Conservation (phyloP, 2,797 vertebrate genomes). For the Hylomyscus alleni region DNA sequence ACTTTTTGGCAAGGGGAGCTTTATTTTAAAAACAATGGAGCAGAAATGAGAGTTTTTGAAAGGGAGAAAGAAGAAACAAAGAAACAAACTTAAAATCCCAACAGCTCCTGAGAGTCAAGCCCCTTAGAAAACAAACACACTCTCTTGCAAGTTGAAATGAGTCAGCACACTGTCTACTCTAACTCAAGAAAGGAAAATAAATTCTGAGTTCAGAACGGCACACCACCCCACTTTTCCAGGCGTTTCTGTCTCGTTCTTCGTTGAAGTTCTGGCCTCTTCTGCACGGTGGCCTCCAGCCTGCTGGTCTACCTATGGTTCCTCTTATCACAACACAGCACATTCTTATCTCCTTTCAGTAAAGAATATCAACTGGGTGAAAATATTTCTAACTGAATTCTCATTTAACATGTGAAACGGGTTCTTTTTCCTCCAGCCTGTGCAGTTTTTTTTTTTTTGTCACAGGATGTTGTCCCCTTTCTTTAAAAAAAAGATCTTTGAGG, state of each 20-base stretch:
- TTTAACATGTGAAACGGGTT: constrained; percentile 52
- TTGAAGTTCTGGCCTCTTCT: background rate
- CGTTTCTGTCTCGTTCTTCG: background rate
- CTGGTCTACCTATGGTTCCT: background rate
- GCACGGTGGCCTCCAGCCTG: background rate
- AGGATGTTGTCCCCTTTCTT: constrained; percentile 32
- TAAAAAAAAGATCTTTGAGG: constrained; percentile 68
- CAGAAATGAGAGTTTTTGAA: constrained; percentile 36
- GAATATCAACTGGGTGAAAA: background rate
- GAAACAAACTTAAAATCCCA: background rate
- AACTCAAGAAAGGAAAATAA: constrained; percentile 69
- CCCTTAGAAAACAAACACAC: background rate
- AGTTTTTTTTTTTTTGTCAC: constrained; percentile 3
- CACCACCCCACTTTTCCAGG: background rate
- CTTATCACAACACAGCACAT: background rate
- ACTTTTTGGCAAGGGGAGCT: constrained; percentile 49
- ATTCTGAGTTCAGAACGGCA: constrained; percentile 62
- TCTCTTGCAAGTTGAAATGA: constrained; percentile 72
- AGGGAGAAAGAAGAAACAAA: constrained; percentile 23
- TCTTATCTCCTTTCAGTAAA: background rate
- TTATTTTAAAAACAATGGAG: background rate
- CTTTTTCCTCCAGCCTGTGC: constrained; percentile 3
- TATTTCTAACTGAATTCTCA: background rate
- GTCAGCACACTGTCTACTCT: constrained; percentile 20
- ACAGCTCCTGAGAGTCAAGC: background rate